phyloP scores from a whole-genome alignment of 2,888 invertebrate species.

The Aspidiotus destructor region DNA sequence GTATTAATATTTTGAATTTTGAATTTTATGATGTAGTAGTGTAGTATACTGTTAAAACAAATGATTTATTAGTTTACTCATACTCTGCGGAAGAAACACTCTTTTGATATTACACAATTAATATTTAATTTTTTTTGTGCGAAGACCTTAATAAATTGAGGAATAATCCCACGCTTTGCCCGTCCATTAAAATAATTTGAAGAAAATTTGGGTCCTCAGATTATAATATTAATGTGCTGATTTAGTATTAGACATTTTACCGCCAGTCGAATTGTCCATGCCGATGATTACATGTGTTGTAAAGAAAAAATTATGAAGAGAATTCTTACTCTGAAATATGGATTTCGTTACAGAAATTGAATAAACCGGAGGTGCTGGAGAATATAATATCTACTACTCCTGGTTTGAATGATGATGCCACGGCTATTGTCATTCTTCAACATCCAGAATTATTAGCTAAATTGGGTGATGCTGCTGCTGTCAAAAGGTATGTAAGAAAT shows the following conservation, averaged over 20 bases:
- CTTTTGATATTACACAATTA: too few relatives aligned
- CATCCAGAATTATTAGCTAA: constrained; percentile 33
- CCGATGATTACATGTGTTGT: background rate
- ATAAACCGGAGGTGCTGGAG: constrained; percentile 18
- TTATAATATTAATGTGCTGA: too few relatives aligned
- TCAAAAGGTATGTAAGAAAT: constrained; percentile 27
- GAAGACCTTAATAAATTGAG: too few relatives aligned
- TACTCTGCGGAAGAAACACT: too few relatives aligned
- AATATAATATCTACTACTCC: constrained; percentile 26
- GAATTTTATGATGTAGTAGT: too few relatives aligned
- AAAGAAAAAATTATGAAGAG: background rate
- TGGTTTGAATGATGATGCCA: constrained; percentile 23
- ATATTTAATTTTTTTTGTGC: too few relatives aligned
- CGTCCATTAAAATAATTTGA: background rate
- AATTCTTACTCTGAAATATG: background rate
- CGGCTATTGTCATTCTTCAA: constrained; percentile 31
- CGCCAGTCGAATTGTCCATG: background rate
- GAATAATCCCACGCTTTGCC: too few relatives aligned
- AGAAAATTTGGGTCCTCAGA: too few relatives aligned
- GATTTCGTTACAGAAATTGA: constrained; percentile 21
- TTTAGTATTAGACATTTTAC: too few relatives aligned
- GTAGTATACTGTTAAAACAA: too few relatives aligned
- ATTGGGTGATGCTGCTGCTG: constrained; percentile 16
- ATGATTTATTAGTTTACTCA: too few relatives aligned
- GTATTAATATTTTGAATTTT: too few relatives aligned